These are phyloP conservation scores for Mesopsocus fuscifrons DNA, from an alignment of 2,888 invertebrate species.

Conservation along the genomic window DNA sequence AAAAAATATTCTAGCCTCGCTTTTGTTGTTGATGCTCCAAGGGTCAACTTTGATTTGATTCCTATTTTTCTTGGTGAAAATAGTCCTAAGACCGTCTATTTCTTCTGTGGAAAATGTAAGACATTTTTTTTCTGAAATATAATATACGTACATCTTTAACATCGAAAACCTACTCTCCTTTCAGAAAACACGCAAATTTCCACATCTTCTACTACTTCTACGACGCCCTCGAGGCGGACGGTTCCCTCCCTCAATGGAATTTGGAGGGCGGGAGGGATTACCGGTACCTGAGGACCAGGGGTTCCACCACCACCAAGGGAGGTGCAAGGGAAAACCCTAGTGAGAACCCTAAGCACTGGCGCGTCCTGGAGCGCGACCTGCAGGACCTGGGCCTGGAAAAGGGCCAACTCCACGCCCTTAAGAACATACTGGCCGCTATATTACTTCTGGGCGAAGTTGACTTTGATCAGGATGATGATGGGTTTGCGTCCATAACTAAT, in stretches of 20 bases:
- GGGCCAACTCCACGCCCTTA: conserved; percentile 48
- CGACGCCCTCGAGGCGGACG: conserved; percentile 55
- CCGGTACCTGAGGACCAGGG: conserved; percentile 47
- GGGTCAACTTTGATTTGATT: too few species aligned
- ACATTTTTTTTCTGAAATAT: too few species aligned
- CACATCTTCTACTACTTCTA: conserved; percentile 80
- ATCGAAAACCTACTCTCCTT: too few species aligned
- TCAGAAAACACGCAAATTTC: conserved; percentile 70
- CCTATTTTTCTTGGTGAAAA: too few species aligned
- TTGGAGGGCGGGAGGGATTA: conserved; percentile 50
- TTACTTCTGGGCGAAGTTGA: conserved; percentile 60
- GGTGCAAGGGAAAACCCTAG: conserved; percentile 37
- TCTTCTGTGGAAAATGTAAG: too few species aligned
- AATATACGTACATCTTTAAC: too few species aligned
- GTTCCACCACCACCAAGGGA: conserved; percentile 27
- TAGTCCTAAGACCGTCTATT: too few species aligned
- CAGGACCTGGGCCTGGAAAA: conserved; percentile 49
- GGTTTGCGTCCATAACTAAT: conserved; percentile 51
- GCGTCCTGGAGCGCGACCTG: conserved; percentile 40
- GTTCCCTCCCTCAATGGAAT: conserved; percentile 42
- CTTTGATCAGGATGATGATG: conserved; percentile 46
- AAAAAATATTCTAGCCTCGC: too few species aligned
- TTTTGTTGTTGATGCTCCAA: too few species aligned
- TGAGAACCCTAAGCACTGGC: conserved; percentile 42
- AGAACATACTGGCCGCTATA: conserved; percentile 52